Percentiles rank a stretch among this genome's conserved stretches.
These are phyloP conservation scores for Panagrolaimus sp. DNA, from an alignment of 1,140 invertebrate genomes.

Conservation along the genomic window DNA sequence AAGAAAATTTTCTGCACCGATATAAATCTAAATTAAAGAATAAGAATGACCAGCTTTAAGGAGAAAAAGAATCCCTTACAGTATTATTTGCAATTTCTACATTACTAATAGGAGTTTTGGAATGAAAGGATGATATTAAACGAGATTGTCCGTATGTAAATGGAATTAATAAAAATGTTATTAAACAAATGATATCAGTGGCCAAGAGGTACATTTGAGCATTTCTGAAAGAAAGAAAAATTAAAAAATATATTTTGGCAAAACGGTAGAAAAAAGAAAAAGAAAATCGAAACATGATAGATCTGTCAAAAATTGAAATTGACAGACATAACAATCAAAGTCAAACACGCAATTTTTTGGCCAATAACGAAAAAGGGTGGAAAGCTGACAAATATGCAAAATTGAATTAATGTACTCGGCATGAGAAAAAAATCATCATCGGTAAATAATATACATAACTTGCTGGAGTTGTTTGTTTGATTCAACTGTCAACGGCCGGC, in stretches of 20 bases:
- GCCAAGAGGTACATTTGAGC: conserved; percentile 12
- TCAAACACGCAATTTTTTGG: not conserved
- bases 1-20: conserved; percentile 85
- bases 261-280: not conserved
- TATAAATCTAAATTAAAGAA: conserved; percentile 68
- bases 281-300: not conserved
- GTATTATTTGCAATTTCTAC: conserved; percentile 32
- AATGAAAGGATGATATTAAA: conserved; percentile 23
- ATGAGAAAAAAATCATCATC: not conserved
- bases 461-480: no score
- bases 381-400: conserved; percentile 11
- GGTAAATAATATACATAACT: no score
- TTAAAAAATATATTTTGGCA: not conserved
- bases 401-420: conserved; percentile 13
- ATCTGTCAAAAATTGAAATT: conserved; percentile 9
- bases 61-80: conserved; percentile 25
- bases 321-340: not conserved
- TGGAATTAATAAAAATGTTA: conserved; percentile 1
- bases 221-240: conserved; percentile 4
- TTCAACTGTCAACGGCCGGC: no score
- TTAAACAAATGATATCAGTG: conserved; percentile 13
- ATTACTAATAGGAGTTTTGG: conserved; percentile 39
- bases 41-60: not conserved
- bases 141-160: not conserved
- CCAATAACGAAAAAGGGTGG: not conserved